Base-by-base conservation (phyloP, 2,797 vertebrate species). In the Bovichtus variegatus region DNA sequence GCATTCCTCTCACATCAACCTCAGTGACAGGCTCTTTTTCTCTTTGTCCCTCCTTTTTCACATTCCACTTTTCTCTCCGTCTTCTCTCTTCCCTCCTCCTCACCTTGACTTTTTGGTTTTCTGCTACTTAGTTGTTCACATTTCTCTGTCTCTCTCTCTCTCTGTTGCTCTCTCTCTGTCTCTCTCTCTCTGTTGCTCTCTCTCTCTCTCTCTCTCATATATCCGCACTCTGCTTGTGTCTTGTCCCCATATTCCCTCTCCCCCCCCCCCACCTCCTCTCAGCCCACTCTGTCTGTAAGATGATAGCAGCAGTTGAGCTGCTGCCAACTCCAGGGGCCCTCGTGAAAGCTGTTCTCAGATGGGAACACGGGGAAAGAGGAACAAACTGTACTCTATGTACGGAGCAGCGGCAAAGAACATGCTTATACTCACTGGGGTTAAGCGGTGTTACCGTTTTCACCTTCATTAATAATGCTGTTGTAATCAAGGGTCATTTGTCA, bases 361-460 rank as follows among this genome's bases (percentile, higher is more conserved):
- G 84, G 73, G 81, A 43, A 74, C 65, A 25, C 50, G 31, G 61
- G 36, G 57, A 73, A 78, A 73, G 74, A 60, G 80, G 86, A 91
- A 92, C 91, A 89, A 80, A 79, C 84, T 91, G 87, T 92, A 85
- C 88, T 85, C 71, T 76, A n/a, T 84, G 84, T 86, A 44, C 81
- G 25, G 81, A 81, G 23, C 65, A 46, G 51, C 21, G 9, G 55
- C 65, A 75, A 18, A 68, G 55, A 78, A 60, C 71, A 67, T 49
- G 57, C 43, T 74, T 53, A 18, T 64, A 16, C 55, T 70, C 53
- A 61, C 57, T 13, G 36, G 12, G 16, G 44, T 58, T 25, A 19
- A 63, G 15, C 1, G 1, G 13, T 44, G 34, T 62, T 61, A 16
- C 29, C 2, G 9, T 49, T 71, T 69, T 54, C 11, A 43, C 27